These are phyloP conservation scores for Lasiurus cinereus DNA, from an alignment of 2,113 vertebrate genomes.

Conservation along the genomic window DNA sequence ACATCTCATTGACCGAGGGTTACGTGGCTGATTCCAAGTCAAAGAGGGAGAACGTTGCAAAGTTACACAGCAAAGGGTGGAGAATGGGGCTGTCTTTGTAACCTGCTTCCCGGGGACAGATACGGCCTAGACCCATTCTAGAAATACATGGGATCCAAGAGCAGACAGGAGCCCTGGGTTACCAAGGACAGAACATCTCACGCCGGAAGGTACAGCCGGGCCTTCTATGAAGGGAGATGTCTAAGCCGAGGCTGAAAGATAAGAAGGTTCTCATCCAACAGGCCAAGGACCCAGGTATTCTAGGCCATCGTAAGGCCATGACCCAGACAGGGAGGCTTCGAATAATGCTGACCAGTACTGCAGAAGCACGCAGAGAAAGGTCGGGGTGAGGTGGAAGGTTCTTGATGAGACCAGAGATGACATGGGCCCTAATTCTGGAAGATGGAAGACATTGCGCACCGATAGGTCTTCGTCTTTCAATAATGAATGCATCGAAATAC, in stretches of 20 bases:
- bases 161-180: background rate
- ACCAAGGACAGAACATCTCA: background rate
- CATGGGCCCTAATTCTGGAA: too few relatives aligned
- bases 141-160: background rate
- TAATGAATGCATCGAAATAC: accelerated
- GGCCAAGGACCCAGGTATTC: background rate
- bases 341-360: accelerated
- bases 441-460: accelerated
- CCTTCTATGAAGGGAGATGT: background rate
- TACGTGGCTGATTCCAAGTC: background rate
- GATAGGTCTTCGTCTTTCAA: background rate
- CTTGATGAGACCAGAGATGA: background rate
- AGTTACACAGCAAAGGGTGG: background rate
- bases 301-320: accelerated
- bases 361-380: accelerated
- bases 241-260: background rate
- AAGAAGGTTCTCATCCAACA: background rate
- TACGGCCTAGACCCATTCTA: too few relatives aligned
- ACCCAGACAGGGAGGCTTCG: background rate
- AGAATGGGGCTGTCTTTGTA: background rate
- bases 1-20: background rate
- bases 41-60: accelerated
- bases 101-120: background rate
- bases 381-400: accelerated
- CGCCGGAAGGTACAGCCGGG: background rate